phyloP scores from a whole-genome alignment of 2,888 invertebrate species.

The Eledona agricola region DNA sequence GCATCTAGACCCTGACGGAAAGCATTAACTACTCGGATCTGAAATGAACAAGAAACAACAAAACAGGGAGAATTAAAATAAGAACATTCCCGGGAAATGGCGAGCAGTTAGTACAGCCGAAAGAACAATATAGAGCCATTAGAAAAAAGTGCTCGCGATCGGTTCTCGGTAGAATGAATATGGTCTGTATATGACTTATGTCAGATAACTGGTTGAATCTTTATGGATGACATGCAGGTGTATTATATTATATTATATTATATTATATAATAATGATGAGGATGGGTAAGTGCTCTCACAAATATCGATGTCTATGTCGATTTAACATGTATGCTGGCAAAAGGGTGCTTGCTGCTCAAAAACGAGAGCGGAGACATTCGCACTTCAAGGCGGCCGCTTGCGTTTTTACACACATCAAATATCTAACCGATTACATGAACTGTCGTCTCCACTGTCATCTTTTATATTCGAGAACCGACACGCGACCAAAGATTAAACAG shows the following conservation, averaged over 20 bases:
- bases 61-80: slow-evolving; percentile 64
- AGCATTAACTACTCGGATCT: slow-evolving; percentile 99
- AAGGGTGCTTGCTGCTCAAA: no score
- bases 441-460: slow-evolving; percentile 5
- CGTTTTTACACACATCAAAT: background rate
- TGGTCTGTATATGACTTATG: slow-evolving; percentile 19
- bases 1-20: slow-evolving; percentile 99
- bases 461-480: slow-evolving; percentile 51
- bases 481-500: slow-evolving; percentile 41
- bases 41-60: slow-evolving; percentile 68
- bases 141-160: slow-evolving; percentile 48
- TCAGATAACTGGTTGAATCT: no score
- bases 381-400: no score
- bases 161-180: slow-evolving; percentile 45
- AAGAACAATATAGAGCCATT: slow-evolving; percentile 57
- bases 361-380: no score
- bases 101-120: slow-evolving; percentile 59
- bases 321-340: no score
- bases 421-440: slow-evolving; percentile 4
- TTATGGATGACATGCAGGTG: slow-evolving; percentile 31
- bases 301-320: slow-evolving; percentile 15
- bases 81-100: slow-evolving; percentile 58
- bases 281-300: slow-evolving; percentile 29
- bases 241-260: no score
- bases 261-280: slow-evolving; percentile 11